A percentile compares a stretch with the other conserved stretches of the same genome.
These are phyloP conservation scores for Apamea sordens DNA, from an alignment of 2,888 invertebrate genomes.

Conservation along the genomic window DNA sequence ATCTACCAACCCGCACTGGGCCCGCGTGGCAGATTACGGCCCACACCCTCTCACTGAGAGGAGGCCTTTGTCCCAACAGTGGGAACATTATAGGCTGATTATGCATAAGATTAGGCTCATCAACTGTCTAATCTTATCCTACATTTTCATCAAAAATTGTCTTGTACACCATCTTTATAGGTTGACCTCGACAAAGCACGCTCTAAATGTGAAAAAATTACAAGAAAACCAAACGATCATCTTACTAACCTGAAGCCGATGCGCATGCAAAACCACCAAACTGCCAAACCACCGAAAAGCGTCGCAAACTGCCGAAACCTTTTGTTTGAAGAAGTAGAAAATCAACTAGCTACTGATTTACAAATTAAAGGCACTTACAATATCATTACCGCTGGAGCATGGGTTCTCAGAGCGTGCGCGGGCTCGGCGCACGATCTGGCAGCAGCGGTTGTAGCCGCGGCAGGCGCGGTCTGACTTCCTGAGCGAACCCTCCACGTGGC, in stretches of 20 bases:
- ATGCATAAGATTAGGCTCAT: neutral
- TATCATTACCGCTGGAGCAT: conserved; percentile 87
- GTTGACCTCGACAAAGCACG: neutral
- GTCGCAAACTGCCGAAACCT: neutral
- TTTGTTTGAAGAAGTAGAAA: neutral
- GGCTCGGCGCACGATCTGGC: conserved; percentile 83
- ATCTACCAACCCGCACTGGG: too few relatives aligned
- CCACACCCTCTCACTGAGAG: too few relatives aligned
- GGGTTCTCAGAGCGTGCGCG: conserved; percentile 85
- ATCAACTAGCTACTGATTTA: neutral
- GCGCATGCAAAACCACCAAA: neutral
- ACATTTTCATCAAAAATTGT: neutral
- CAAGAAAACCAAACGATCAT: neutral
- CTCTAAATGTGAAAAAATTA: neutral
- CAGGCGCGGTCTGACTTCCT: conserved; percentile 90
- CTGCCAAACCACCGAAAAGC: neutral
- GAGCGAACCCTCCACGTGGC: conserved; percentile 92
- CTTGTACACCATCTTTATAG: neutral
- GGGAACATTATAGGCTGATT: too few relatives aligned
- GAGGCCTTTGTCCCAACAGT: too few relatives aligned
- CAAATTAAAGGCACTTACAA: conserved; percentile 66
- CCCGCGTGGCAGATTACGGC: too few relatives aligned
- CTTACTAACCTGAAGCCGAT: neutral
- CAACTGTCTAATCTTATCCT: neutral
- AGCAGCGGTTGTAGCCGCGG: conserved; percentile 78